Evolutionary conservation across 2,888 invertebrate species (phyloP), one percentile per base, ranked within the genome.

Genomic region (Phyllotreta cruciferae): DNA sequence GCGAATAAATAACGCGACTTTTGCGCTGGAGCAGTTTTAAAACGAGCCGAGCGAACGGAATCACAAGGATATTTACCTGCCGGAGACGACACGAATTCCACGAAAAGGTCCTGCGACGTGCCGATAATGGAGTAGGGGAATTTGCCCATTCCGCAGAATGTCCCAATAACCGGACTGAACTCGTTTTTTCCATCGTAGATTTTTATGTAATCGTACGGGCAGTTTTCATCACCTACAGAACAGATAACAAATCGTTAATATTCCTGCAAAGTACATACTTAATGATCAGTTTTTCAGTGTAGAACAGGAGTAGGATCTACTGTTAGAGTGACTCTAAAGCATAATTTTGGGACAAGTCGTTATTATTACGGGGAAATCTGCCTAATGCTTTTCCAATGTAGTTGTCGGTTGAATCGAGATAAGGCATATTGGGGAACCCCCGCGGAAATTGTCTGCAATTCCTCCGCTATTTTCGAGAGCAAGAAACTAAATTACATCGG

Each of bases 91-190:
- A 94, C 91, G 77, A 94, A 94, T 79, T 94, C 94, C 57, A 94
- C 93, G 77, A 92, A 93, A 71, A 94, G 85, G 76, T 93, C 92
- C 73, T 92, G 91, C 13, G 94, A 93, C 49, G 95, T 95, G 8
- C 95, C 95, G 73, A 95, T 94, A 78, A 96, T 95, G 75, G 94
- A 94, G 83, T 94, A 94, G 0, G 95, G 94, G 75, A 95, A 95
- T 81, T 94, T 94, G 50, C 94, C 94, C 89, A 94, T 92, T 1
- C 94, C 94, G 78, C 94, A 95, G 78, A 95, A 94, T 5, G 93
- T 94, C 4, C 94, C 94, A 71, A 96, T 95, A 49, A 93, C 88
- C 0, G 93, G 90, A 9, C 92, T 90, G 49, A 90, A 90, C 73
- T 94, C 93, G 79, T 94, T 92, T 73, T 92, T 91, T 0, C 95